Evolutionary conservation across 1,140 invertebrate genomes (phyloP), one percentile per base, ranked within the genome.

Genomic region (Bombus soroeensis): DNA sequence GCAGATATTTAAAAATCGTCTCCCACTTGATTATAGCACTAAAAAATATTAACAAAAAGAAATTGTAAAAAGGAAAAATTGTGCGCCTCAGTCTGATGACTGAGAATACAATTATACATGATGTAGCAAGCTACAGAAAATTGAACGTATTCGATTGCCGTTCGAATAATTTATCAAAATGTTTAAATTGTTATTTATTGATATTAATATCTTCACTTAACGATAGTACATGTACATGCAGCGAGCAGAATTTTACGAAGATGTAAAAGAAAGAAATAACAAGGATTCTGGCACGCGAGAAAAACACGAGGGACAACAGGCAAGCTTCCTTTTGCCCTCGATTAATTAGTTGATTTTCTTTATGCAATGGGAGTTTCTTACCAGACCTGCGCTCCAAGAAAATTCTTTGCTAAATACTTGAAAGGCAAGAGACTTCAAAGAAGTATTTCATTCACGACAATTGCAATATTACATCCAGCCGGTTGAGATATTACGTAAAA

Each of bases 381-480:
- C 8, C 12, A 13, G 9, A 9, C 4, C 22, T 3, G 32, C 81
- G 71, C 13, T 64, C 18, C 25, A 32, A 83, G 72, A 25, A 66
- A 76, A 76, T 66, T 77, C 81, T 41, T 70, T n/a, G 43, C 43
- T 83, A 77, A 83, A 77, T 83, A 68, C 43, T 41, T 28, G 43
- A 77, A 83, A 83, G 73, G 81, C 64, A 53, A 83, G 25, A 25
- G 28, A 68, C 59, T 83, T 83, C 72, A 76, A 76, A 76, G 71
- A 66, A 75, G 18, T 74, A 83, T 83, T 83, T 64, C 72, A 75
- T 25, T 66, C 37, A 37, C 81, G 62, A 77, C 73, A 53, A 74
- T 74, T 77, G 43, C 74, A 18, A 76, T 76, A 83, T 83, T 83
- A 77, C 43, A 77, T 68, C 68, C 62, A 39, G 15, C 28, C 9